phyloP scores from a whole-genome alignment of 2,113 vertebrate genomes.

The Muntiacus muntjak region DNA sequence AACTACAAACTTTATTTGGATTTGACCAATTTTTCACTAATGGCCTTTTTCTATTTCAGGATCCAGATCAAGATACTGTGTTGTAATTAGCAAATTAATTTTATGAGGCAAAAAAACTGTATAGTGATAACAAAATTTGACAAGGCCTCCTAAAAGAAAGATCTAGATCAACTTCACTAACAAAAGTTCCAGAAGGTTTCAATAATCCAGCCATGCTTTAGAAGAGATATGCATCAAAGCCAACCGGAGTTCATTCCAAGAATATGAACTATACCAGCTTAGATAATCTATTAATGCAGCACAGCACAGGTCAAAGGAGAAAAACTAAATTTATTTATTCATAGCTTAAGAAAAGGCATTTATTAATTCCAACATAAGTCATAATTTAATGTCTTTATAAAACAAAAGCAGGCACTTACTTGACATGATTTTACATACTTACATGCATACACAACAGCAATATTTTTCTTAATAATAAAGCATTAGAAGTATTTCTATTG shows the following conservation, averaged over 20 bases:
- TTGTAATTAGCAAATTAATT: not conserved
- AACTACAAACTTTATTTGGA: not conserved
- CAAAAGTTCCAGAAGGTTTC: not conserved
- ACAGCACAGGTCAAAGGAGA: not conserved
- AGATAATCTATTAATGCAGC: not conserved
- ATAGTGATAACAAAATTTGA: not conserved
- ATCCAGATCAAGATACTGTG: not conserved
- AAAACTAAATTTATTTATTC: not conserved
- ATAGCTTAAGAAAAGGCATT: not conserved
- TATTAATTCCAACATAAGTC: not conserved
- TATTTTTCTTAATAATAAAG: not conserved
- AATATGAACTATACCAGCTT: not conserved
- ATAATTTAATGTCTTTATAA: not conserved
- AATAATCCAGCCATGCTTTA: not conserved
- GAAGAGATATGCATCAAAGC: not conserved
- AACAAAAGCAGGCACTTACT: not conserved
- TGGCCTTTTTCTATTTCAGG: not conserved
- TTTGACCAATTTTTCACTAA: not conserved
- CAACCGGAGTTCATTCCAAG: not conserved
- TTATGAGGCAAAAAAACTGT: not conserved
- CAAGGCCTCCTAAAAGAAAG: not conserved
- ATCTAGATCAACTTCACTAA: not conserved
- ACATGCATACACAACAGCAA: not conserved
- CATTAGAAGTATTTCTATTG: not conserved
- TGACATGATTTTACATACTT: not conserved